A percentile compares a stretch with the other conserved stretches of the same genome.
phyloP scores from a whole-genome alignment of 1,140 invertebrate species.

The Antheraea pernyi region DNA sequence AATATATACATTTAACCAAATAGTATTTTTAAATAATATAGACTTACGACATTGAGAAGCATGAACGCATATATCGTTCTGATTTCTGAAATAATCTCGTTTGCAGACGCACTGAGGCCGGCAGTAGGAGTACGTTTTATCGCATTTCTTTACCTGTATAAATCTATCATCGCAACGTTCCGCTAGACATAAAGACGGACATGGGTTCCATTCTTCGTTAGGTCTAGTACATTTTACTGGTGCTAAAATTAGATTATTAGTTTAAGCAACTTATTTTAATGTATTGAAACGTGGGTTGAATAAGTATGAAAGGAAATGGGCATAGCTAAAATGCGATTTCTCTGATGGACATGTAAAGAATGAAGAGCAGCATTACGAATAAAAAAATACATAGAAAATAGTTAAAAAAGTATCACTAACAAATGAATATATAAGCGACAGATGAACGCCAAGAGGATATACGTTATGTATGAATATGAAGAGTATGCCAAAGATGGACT shows the following conservation, averaged over 20 bases:
- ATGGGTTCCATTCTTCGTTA: slow-evolving; percentile 40
- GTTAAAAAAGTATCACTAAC: no score
- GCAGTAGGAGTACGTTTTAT: slow-evolving; percentile 12
- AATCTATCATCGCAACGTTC: slow-evolving; percentile 34
- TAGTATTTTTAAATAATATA: background rate
- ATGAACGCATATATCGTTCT: slow-evolving; percentile 31
- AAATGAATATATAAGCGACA: no score
- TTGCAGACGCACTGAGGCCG: slow-evolving; percentile 38
- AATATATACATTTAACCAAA: background rate
- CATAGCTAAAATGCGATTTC: no score
- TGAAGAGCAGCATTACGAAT: no score
- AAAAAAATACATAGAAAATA: no score
- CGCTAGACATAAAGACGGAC: slow-evolving; percentile 29
- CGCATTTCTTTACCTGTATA: background rate
- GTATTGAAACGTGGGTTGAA: no score
- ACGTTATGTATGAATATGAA: no score
- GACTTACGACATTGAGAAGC: slow-evolving; percentile 10
- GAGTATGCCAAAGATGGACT: no score
- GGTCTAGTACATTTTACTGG: slow-evolving; percentile 39
- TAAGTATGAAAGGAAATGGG: no score
- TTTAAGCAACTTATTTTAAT: no score
- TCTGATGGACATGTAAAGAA: no score
- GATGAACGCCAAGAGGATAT: no score
- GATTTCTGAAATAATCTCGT: slow-evolving; percentile 33
- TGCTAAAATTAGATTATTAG: slow-evolving; percentile 15